These are phyloP conservation scores for Caenorhabditis sp. DNA, from an alignment of 2,888 invertebrate genomes.

Conservation along the genomic window DNA sequence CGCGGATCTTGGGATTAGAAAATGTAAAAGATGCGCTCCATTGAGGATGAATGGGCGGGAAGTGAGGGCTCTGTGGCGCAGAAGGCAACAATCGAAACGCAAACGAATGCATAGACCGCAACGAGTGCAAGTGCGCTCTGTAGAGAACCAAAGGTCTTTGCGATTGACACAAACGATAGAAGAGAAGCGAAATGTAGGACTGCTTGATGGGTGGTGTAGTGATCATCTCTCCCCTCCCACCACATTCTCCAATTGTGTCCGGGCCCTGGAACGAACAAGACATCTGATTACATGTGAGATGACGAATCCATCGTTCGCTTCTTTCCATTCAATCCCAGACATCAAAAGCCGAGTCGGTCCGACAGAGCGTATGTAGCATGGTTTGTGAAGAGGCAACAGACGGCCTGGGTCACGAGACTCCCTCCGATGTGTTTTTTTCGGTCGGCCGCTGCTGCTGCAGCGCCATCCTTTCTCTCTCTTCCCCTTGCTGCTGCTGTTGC, in stretches of 20 bases:
- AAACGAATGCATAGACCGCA: slow-evolving; percentile 15
- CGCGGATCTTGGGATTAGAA: slow-evolving; percentile 10
- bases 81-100: slow-evolving; percentile 6
- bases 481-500: slow-evolving; percentile 11
- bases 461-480: slow-evolving; percentile 20
- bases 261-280: slow-evolving; percentile 38
- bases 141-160: slow-evolving; percentile 46
- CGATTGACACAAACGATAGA: slow-evolving; percentile 38
- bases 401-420: slow-evolving; percentile 59
- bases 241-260: slow-evolving; percentile 28
- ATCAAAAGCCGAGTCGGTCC: slow-evolving; percentile 40
- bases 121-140: slow-evolving; percentile 34
- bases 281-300: slow-evolving; percentile 49
- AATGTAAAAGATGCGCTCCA: slow-evolving; percentile 1
- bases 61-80: background rate
- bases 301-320: slow-evolving; percentile 38
- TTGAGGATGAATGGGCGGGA: slow-evolving; percentile 5
- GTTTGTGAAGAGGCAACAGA: slow-evolving; percentile 50
- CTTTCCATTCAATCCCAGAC: slow-evolving; percentile 23
- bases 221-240: slow-evolving; percentile 30
- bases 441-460: slow-evolving; percentile 21
- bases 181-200: slow-evolving; percentile 49
- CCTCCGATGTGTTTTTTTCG: slow-evolving; percentile 45
- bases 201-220: slow-evolving; percentile 50
- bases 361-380: slow-evolving; percentile 39